phyloP scores from a whole-genome alignment of 2,113 vertebrate genomes.

The Rhinichthys klamathensis region DNA sequence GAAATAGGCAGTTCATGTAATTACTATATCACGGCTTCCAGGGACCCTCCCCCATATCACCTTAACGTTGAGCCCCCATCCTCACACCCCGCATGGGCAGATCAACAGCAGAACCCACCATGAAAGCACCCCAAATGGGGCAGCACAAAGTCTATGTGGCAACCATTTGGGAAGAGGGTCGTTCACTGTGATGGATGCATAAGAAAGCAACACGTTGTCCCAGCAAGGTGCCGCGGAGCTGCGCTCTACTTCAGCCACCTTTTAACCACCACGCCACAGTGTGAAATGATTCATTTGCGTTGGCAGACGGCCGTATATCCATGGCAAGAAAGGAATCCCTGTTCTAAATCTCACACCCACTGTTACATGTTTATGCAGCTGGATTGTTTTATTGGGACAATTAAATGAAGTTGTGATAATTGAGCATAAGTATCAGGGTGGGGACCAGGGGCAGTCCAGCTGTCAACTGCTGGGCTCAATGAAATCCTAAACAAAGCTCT shows the following conservation, averaged over 20 bases:
- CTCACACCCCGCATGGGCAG: conserved; percentile 68
- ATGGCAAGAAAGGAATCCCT: conserved; percentile 67
- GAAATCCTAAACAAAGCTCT: conserved; percentile 16
- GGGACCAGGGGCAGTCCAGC: conserved; percentile 67
- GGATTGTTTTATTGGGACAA: conserved; percentile 79
- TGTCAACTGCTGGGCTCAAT: conserved; percentile 61
- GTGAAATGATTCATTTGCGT: conserved; percentile 74
- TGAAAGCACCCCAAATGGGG: conserved; percentile 70
- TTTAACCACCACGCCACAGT: conserved; percentile 70
- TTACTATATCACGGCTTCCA: conserved; percentile 16
- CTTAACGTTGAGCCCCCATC: conserved; percentile 34
- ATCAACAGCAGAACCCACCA: conserved; percentile 58
- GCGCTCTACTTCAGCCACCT: conserved; percentile 70
- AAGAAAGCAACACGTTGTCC: conserved; percentile 73
- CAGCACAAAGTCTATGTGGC: conserved; percentile 60
- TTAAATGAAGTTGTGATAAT: conserved; percentile 75
- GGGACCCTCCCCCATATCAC: conserved; percentile 48
- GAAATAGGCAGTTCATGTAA: not conserved
- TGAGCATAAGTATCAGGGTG: conserved; percentile 67
- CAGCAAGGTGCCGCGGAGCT: conserved; percentile 73
- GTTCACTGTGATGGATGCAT: conserved; percentile 74
- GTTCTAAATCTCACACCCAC: conserved; percentile 77
- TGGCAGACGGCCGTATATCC: conserved; percentile 65
- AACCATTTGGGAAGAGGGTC: conserved; percentile 77
- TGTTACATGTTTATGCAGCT: conserved; percentile 82